These are phyloP conservation scores for Ptiloglossa arizonensis DNA, from an alignment of 1,140 invertebrate species.

Conservation along the genomic window DNA sequence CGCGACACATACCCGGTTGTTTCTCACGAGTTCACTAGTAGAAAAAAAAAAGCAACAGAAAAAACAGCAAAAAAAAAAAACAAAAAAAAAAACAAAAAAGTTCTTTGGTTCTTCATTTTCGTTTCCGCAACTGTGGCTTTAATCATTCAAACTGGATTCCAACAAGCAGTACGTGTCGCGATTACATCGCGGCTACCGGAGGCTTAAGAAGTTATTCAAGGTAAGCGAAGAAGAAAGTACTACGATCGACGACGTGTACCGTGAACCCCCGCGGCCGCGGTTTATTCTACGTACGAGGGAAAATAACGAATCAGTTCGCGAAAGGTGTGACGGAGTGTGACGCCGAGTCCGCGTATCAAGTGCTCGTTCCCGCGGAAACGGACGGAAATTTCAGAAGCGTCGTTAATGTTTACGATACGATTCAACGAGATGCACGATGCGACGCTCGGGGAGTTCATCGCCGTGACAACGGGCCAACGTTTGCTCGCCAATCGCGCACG, in stretches of 20 bases:
- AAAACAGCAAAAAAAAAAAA: background rate
- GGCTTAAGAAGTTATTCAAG: conserved; percentile 81
- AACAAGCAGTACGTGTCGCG: conserved; percentile 82
- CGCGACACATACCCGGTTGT: conserved; percentile 62
- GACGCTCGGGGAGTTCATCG: background rate
- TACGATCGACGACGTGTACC: background rate
- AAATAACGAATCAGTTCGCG: conserved; percentile 1
- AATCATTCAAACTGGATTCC: conserved; percentile 82
- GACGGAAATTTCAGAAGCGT: conserved; percentile 7
- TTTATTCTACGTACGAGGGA: background rate
- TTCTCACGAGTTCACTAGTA: conserved; percentile 34
- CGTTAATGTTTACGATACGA: background rate
- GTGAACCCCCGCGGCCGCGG: conserved; percentile 14
- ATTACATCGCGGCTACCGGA: conserved; percentile 81
- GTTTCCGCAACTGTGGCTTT: conserved; percentile 77
- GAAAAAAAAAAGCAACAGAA: conserved; percentile 12
- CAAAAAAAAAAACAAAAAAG: background rate
- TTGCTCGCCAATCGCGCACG: background rate
- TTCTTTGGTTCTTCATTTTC: conserved; percentile 57
- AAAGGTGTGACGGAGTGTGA: conserved; percentile 26
- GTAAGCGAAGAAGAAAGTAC: conserved; percentile 69
- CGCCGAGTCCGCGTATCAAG: background rate
- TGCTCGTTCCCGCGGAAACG: conserved; percentile 15
- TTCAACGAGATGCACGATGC: background rate
- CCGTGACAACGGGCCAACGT: background rate